Base-by-base conservation (phyloP, 2,113 vertebrate species). In the Pycnonotus jocosus region DNA sequence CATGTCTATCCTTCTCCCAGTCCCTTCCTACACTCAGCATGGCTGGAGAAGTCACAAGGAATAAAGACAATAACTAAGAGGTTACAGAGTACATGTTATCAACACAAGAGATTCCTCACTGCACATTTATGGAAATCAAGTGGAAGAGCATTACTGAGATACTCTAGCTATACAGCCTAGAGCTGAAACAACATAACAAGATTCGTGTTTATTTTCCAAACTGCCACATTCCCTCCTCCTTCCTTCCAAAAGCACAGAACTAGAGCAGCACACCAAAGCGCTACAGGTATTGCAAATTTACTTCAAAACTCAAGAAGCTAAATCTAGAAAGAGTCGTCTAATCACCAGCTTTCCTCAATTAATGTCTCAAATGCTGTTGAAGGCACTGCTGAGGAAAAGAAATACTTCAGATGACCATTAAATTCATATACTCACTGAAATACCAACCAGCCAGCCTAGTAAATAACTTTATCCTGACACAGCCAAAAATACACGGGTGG, bases 191-290 rank as follows among this genome's bases (percentile, higher is more conserved):
- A 76, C 15, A 31, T 31, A 72, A 3, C 31, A 60, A 2, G 28
- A 85, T 45, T 27, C 57, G 64, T 12, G 4, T 25, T 64, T 58
- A 30, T 48, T 65, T 40, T 69, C 28, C 17, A 9, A 76, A 45
- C 1, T 22, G 45, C 11, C 44, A 37, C 13, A 15, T 48, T 88
- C 20, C 30, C 37, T 17, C 20, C 19, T 31, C 0, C 0, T 28
- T 73, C 83, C 51, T 68, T 51, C 66, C 53, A 87, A 70, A 89
- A 68, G 47, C 23, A 33, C 17, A 51, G 60, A 58, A 62, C 15
- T n/a, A n/a, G 7, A 7, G 22, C 58, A 69, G 53, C 62, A 60
- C 12, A 74, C 31, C 35, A 1, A 30, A 54, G 30, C 8, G 16
- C 47, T 88, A 9, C n/a, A 37, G 2, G 1, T 47, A 56, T 5